Evolutionary conservation across 2,888 invertebrate genomes (phyloP).

Genomic region (Eretmocerus hayati): DNA sequence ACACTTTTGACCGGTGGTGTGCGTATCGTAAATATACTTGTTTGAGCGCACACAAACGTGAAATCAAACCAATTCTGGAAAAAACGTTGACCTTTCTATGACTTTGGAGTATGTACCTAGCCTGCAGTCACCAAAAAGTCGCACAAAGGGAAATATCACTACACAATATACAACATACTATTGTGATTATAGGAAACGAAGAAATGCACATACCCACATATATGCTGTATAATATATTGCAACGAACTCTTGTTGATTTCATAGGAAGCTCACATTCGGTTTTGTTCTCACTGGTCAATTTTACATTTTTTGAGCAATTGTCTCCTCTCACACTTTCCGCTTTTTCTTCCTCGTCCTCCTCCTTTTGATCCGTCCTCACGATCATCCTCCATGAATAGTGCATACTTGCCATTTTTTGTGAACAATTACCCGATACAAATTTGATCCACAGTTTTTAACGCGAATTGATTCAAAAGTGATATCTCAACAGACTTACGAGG

Average conservation of each 20-base stretch:
- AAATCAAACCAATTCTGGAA: too few relatives aligned
- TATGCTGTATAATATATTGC: constrained; percentile 3
- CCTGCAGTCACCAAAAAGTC: too few relatives aligned
- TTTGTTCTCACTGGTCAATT: neutral
- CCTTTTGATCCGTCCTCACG: neutral
- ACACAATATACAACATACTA: too few relatives aligned
- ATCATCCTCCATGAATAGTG: constrained; percentile 18
- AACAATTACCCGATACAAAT: neutral
- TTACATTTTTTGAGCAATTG: neutral
- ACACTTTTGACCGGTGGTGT: too few relatives aligned
- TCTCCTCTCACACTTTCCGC: neutral
- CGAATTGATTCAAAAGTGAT: neutral
- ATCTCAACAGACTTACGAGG: neutral
- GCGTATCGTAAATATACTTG: too few relatives aligned
- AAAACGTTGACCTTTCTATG: too few relatives aligned
- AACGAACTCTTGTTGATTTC: constrained; percentile 4
- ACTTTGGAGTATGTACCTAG: too few relatives aligned
- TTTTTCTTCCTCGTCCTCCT: neutral
- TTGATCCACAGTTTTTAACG: neutral
- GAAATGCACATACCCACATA: neutral
- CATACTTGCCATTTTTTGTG: constrained; percentile 6
- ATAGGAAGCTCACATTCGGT: neutral
- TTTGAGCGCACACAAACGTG: too few relatives aligned
- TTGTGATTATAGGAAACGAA: too few relatives aligned
- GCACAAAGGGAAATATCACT: too few relatives aligned